These are phyloP conservation scores for Acrobasis consociella DNA, from an alignment of 2,888 invertebrate species.

Conservation along the genomic window DNA sequence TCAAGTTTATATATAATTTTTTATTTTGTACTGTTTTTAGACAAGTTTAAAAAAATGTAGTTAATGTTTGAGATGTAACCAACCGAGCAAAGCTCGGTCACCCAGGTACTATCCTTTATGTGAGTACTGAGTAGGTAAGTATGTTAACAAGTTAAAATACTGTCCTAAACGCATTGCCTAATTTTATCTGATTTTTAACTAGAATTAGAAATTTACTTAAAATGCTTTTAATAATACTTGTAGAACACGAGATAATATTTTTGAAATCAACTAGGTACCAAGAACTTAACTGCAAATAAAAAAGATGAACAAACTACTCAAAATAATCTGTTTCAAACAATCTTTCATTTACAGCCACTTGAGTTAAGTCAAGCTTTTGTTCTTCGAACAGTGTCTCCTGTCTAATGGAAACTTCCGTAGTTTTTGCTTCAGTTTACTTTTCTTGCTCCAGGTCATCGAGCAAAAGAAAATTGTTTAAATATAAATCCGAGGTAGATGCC, in stretches of 20 bases:
- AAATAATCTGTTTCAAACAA: slow-evolving; percentile 12
- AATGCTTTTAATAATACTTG: not conserved
- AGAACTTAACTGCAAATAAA: no score
- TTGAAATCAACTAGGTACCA: not conserved
- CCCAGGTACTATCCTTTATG: no score
- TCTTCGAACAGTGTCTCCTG: slow-evolving; percentile 5
- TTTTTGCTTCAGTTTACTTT: not conserved
- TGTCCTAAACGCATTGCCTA: no score
- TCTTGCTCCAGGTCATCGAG: not conserved
- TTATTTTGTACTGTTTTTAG: no score
- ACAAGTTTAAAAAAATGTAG: no score
- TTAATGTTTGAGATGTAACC: no score
- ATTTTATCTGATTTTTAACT: no score
- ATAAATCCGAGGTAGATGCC: not conserved
- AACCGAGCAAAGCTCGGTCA: no score
- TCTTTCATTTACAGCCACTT: slow-evolving; percentile 13
- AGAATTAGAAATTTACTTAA: not conserved
- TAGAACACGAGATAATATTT: not conserved
- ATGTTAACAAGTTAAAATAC: no score
- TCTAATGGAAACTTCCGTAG: slow-evolving; percentile 7
- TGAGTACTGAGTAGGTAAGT: no score
- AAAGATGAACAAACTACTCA: not conserved
- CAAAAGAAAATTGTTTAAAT: not conserved
- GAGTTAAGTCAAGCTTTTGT: slow-evolving; percentile 18
- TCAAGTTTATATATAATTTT: no score